These are phyloP conservation scores for Ceratotherium simum DNA, from an alignment of 2,113 vertebrate species.

Conservation along the genomic window DNA sequence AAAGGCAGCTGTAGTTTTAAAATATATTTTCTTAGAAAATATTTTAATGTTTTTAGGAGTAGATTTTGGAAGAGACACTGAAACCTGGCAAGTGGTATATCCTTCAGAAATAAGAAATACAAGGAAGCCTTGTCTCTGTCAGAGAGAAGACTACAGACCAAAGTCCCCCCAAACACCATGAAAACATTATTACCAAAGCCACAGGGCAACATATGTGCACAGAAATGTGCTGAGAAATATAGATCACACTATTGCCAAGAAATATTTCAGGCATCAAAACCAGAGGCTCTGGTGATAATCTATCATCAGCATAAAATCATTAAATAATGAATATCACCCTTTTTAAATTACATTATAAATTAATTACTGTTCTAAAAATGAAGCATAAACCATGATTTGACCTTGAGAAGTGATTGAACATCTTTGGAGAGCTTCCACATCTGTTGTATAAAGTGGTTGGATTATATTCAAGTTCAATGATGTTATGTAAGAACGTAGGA, in stretches of 20 bases:
- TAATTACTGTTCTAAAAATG: neutral
- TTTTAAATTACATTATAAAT: conserved; percentile 1
- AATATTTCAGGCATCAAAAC: neutral
- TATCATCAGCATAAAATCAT: neutral
- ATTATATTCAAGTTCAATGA: neutral
- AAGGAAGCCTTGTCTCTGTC: neutral
- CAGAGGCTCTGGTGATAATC: neutral
- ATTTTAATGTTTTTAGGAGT: neutral
- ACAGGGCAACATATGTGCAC: neutral
- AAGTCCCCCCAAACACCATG: neutral
- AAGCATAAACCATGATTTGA: neutral
- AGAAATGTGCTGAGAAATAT: neutral
- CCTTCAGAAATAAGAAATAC: neutral
- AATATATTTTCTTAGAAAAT: neutral
- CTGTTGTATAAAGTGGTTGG: neutral
- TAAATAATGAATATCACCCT: neutral
- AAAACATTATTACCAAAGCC: neutral
- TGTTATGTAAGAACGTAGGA: neutral
- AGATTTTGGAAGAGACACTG: neutral
- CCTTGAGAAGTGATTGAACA: neutral
- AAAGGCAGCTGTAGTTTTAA: neutral
- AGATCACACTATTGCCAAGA: neutral
- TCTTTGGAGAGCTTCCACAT: neutral
- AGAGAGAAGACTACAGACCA: neutral
- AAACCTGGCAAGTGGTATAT: neutral